These are phyloP conservation scores for Stichopus horrens DNA, from an alignment of 53 echinoderm and acorn worm species.

Conservation along the genomic window DNA sequence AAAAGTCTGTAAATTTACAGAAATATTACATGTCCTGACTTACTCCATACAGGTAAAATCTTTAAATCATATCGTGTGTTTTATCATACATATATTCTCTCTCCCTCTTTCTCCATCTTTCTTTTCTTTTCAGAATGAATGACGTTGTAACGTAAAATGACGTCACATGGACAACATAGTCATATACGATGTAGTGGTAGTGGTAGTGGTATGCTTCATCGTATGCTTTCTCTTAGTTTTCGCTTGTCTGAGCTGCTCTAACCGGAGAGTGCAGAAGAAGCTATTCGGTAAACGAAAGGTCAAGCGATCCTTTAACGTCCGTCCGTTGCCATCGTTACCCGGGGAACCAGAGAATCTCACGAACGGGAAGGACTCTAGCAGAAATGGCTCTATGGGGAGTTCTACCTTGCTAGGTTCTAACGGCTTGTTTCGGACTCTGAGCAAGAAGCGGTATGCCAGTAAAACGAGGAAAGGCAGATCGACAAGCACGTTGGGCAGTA, in stretches of 20 bases:
- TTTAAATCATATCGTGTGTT: too few species aligned
- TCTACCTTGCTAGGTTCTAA: background rate
- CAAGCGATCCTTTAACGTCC: background rate
- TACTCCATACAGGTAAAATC: too few species aligned
- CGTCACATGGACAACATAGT: background rate
- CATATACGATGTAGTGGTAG: background rate
- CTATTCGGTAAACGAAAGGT: background rate
- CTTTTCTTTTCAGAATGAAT: too few species aligned
- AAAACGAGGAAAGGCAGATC: background rate
- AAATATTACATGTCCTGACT: too few species aligned
- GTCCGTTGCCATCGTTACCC: background rate
- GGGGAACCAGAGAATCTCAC: background rate
- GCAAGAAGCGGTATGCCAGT: background rate
- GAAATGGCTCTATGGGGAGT: background rate
- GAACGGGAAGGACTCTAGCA: background rate
- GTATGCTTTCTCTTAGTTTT: background rate
- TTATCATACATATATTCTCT: too few species aligned
- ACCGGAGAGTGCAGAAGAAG: background rate
- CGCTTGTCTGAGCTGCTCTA: background rate
- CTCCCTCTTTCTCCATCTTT: too few species aligned
- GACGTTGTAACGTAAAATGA: too few species aligned
- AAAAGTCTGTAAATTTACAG: too few species aligned
- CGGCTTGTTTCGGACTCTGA: background rate
- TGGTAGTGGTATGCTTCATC: background rate
- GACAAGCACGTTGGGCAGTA: background rate